These are phyloP conservation scores for Hemicordylus capensis DNA, from an alignment of 2,113 vertebrate species.

Conservation along the genomic window DNA sequence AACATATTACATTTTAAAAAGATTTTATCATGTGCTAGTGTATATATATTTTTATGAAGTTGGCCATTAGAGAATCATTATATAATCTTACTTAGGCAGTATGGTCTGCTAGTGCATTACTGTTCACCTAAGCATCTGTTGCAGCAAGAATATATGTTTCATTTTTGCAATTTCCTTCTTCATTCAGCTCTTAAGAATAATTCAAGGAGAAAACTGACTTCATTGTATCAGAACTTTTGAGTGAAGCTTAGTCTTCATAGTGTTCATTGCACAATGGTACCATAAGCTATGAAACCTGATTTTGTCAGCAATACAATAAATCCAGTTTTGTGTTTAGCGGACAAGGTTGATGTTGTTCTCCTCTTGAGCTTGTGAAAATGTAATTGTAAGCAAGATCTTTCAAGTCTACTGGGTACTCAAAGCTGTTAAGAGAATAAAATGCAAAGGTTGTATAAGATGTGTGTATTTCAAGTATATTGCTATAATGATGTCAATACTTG, in stretches of 20 bases:
- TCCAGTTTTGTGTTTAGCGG: too few species aligned
- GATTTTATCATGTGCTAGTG: not conserved
- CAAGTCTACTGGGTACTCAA: not conserved
- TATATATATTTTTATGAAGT: not conserved
- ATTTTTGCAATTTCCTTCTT: not conserved
- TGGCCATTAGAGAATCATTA: not conserved
- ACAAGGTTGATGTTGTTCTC: not conserved
- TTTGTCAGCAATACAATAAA: not conserved
- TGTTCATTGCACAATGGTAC: not conserved
- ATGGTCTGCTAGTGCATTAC: not conserved
- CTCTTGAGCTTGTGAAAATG: not conserved
- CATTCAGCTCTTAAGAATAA: not conserved
- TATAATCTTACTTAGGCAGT: not conserved
- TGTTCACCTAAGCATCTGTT: not conserved
- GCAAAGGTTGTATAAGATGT: not conserved
- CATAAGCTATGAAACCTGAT: rapidly evolving
- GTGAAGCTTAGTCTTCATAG: not conserved
- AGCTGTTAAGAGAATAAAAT: not conserved
- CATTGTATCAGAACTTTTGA: not conserved
- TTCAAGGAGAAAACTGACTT: not conserved
- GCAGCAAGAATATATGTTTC: not conserved
- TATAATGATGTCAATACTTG: not conserved
- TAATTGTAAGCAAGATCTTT: not conserved
- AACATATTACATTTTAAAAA: not conserved
- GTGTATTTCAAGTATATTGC: not conserved